phyloP scores from a whole-genome alignment of 2,113 vertebrate species.

The Thamnaconus septentrionalis region DNA sequence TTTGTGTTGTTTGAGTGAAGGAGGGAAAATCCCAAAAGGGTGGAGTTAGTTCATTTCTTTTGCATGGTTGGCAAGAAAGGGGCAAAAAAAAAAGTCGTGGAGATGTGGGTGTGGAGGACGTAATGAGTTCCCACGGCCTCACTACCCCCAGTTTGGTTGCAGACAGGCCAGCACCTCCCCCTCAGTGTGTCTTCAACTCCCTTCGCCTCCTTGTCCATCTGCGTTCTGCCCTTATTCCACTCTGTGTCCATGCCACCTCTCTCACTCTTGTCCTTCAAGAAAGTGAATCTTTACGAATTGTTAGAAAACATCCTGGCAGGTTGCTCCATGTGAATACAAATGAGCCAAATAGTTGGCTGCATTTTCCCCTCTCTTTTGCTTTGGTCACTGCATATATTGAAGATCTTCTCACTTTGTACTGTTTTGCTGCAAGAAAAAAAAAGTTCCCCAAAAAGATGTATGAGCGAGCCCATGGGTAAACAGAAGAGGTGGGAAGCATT shows the following conservation, averaged over 20 bases:
- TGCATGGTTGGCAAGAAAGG: constrained; percentile 76
- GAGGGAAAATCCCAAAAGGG: constrained; percentile 70
- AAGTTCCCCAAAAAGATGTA: constrained; percentile 25
- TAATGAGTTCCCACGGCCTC: constrained; percentile 78
- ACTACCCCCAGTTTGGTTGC: constrained; percentile 69
- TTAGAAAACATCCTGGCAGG: constrained; percentile 76
- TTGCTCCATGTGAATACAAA: constrained; percentile 82
- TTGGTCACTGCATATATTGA: constrained; percentile 25
- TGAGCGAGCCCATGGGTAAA: too few relatives aligned
- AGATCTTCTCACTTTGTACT: constrained; percentile 34
- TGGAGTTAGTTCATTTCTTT: constrained; percentile 79
- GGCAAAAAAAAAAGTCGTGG: constrained; percentile 59
- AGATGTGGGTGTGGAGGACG: constrained; percentile 67
- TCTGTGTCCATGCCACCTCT: constrained; percentile 86
- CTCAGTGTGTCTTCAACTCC: constrained; percentile 67
- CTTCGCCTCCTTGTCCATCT: constrained; percentile 56
- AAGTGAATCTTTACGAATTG: constrained; percentile 76
- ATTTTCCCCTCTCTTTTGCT: too few relatives aligned
- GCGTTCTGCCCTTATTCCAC: constrained; percentile 79
- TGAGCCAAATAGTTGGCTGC: constrained; percentile 76
- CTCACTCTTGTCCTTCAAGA: constrained; percentile 72
- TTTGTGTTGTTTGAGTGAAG: constrained; percentile 69
- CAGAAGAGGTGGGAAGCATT: constrained; percentile 9
- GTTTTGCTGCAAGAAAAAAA: background rate
- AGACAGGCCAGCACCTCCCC: constrained; percentile 85